phyloP scores from a whole-genome alignment of 2,888 invertebrate species.

The Orthosia cruda region DNA sequence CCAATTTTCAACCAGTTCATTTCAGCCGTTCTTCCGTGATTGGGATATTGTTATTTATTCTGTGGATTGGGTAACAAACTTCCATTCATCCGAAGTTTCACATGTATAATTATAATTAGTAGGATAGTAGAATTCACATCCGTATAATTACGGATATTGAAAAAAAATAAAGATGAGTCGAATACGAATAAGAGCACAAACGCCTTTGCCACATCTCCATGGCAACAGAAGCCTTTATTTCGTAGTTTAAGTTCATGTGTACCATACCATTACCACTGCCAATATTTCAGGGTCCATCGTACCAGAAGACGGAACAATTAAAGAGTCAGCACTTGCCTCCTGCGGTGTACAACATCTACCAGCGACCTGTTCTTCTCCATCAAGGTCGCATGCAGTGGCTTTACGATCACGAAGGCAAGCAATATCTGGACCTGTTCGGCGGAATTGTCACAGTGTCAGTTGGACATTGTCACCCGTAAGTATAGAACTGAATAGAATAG shows the following conservation, averaged over 20 bases:
- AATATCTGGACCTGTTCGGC: conserved; percentile 98
- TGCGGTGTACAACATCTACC: conserved; percentile 94
- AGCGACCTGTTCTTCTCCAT: conserved; percentile 95
- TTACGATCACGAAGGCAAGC: conserved; percentile 96
- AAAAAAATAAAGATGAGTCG: too few species aligned
- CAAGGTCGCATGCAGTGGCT: conserved; percentile 98
- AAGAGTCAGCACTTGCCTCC: conserved; percentile 94
- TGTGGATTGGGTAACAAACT: too few species aligned
- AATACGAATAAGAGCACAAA: too few species aligned
- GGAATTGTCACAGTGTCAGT: conserved; percentile 99
- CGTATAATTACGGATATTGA: too few species aligned
- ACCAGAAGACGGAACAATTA: conserved; percentile 91
- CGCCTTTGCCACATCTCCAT: too few species aligned
- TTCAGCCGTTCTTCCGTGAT: too few species aligned
- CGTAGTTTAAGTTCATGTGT: too few species aligned
- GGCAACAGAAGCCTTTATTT: not conserved
- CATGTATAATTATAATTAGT: too few species aligned
- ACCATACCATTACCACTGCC: not conserved
- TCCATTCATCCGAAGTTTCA: too few species aligned
- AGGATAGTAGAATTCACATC: too few species aligned
- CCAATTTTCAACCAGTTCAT: too few species aligned
- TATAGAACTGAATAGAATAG: conserved; percentile 60
- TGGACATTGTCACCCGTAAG: conserved; percentile 99
- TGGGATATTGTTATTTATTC: too few species aligned
- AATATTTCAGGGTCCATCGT: conserved; percentile 91